Evolutionary conservation across 2,113 vertebrate genomes (phyloP), one percentile per base, ranked within the genome.

Genomic region (Podarcis raffonei): DNA sequence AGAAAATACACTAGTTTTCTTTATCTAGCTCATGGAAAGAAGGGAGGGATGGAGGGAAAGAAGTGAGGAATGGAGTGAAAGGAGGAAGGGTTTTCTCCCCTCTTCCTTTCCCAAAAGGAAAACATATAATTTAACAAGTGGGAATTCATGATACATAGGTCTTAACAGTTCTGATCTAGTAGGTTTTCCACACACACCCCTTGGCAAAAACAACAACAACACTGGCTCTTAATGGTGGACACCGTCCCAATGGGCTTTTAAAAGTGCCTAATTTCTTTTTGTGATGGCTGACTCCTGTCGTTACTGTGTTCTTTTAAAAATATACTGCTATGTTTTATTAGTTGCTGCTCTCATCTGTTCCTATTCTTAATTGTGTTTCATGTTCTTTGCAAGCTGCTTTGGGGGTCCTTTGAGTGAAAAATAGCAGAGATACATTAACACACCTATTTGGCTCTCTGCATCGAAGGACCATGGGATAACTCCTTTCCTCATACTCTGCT

Each of bases 141-240:
- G 37, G 12, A 35, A 88, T 86, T 75, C 42, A 30, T 89, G 53
- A 57, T 82, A 53, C 48, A 53, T 12, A 12, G 18, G 27, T 16
- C 15, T n/a, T 81, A 77, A 0, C 0, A 81, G 5, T 7, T 77
- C 1, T 72, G 90, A 89, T 32, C 48, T 1, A 2, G 16, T 3
- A 42, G 59, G 37, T 59, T 22, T 68, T 37, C 6, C 48, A 53
- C 48, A 53, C 48, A 53, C 48, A 53, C 48, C 0, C 0, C 89
- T 2, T 69, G 62, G 7, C 71, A 81, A 87, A 53, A 76, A 35
- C 35, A 87, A 53, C 35, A 87, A 53, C 48, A 53, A 53, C n/a
- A 35, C 75, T 20, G 15, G 71, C 84, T 76, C 9, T 84, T 35
- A n/a, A 11, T 87, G 25, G 18, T 66, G 8, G 57, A 66, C 39